Percentiles rank a stretch among this genome's conserved stretches.
phyloP scores from a whole-genome alignment of 2,797 vertebrate species.

The Pseudochirops cupreus region DNA sequence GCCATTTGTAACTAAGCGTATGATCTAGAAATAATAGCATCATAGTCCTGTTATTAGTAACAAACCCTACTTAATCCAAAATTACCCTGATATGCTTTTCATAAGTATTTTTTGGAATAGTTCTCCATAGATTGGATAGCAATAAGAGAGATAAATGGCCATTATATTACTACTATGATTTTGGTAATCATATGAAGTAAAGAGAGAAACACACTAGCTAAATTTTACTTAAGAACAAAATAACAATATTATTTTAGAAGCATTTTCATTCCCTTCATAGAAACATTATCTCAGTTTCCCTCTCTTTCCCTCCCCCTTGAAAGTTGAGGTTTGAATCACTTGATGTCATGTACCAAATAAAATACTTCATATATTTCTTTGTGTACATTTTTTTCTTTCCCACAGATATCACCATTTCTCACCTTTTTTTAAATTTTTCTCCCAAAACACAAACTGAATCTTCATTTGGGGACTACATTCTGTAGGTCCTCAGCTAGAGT shows the following conservation, averaged over 20 bases:
- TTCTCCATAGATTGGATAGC: conserved; percentile 15
- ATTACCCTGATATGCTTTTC: background rate
- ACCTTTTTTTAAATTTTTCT: background rate
- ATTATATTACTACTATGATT: background rate
- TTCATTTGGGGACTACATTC: background rate
- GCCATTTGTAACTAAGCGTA: background rate
- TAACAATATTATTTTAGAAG: background rate
- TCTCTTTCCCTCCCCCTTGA: background rate
- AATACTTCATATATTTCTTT: background rate
- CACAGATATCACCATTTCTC: background rate
- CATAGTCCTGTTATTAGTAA: background rate
- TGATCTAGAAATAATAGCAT: conserved; percentile 10
- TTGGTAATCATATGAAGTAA: background rate
- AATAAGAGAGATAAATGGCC: background rate
- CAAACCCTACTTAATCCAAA: background rate
- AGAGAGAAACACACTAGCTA: background rate
- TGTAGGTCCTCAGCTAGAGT: background rate
- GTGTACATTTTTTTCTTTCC: conserved; percentile 33
- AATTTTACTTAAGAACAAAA: conserved; percentile 8
- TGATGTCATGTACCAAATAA: conserved; percentile 28
- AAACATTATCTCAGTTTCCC: background rate
- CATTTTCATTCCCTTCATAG: background rate
- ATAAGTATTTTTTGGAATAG: background rate
- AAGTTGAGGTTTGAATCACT: conserved; percentile 11
- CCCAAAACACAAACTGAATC: background rate